A percentile compares a stretch with the other conserved stretches of the same genome.
Evolutionary conservation across 2,797 vertebrate species (phyloP).

Genomic region (Pteronotus mesoamericanus): DNA sequence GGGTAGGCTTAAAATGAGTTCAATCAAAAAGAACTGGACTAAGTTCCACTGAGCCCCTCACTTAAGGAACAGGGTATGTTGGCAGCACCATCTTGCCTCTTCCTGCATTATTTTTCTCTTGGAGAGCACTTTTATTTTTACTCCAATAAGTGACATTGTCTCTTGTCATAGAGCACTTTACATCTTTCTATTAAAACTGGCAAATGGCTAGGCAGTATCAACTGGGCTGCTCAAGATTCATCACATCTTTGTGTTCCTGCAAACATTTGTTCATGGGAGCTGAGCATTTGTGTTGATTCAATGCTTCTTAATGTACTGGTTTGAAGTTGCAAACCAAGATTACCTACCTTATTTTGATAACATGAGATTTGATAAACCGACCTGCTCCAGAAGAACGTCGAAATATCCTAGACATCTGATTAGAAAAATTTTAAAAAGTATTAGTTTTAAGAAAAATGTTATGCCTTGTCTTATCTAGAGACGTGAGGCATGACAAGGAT

Average conservation of each 20-base stretch:
- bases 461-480: neutral
- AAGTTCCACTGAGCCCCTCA: neutral
- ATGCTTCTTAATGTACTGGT: neutral
- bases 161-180: neutral
- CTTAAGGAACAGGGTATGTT: neutral
- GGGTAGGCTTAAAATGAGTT: neutral
- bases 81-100: neutral
- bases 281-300: neutral
- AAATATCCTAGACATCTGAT: constrained; percentile 80
- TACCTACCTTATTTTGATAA: constrained; percentile 80
- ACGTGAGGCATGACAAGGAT: neutral
- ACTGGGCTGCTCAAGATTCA: neutral
- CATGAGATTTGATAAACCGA: constrained; percentile 78
- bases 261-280: neutral
- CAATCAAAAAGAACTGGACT: neutral
- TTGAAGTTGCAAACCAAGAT: neutral
- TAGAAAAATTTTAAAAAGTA: constrained; percentile 18
- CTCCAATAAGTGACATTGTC: neutral
- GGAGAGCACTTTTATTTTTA: neutral
- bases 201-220: neutral
- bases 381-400: constrained; percentile 68
- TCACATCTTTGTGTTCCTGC: neutral
- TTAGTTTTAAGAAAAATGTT: constrained; percentile 42
- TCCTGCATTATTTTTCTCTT: neutral
- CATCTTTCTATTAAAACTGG: neutral